These are phyloP conservation scores for Paraescarpia echinospica DNA, from an alignment of 1,140 invertebrate species.

Conservation along the genomic window DNA sequence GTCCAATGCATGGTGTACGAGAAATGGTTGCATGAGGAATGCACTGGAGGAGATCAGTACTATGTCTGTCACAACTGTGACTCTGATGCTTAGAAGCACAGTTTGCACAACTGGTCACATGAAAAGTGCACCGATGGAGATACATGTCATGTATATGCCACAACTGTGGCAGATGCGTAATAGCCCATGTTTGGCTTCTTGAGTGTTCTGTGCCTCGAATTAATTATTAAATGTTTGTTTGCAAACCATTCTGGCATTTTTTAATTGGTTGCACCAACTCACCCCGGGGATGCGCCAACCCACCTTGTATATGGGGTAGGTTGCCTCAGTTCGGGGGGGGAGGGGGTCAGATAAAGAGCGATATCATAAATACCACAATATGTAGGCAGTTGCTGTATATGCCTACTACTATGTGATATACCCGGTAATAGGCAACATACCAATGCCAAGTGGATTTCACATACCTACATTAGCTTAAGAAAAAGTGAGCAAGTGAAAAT, in stretches of 20 bases:
- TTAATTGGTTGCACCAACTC: background rate
- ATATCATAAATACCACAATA: slow-evolving; percentile 1
- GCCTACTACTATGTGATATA: slow-evolving; percentile 4
- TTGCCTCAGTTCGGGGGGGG: background rate
- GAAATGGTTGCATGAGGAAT: background rate
- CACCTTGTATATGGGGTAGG: no score
- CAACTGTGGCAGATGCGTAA: background rate
- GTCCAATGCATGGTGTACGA: background rate
- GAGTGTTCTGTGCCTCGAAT: background rate
- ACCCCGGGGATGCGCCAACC: no score
- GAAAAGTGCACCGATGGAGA: background rate
- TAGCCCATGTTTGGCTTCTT: background rate
- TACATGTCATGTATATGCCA: background rate
- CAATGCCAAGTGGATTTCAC: no score
- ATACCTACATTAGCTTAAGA: no score
- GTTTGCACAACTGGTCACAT: background rate
- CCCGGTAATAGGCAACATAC: background rate
- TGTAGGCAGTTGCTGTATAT: background rate
- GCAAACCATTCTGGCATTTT: background rate
- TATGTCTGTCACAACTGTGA: background rate
- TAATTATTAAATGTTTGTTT: slow-evolving; percentile 9
- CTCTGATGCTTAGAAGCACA: background rate
- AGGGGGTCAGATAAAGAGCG: background rate
- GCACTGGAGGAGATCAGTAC: no score
- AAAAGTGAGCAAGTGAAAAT: no score